Evolutionary conservation across 2,113 vertebrate genomes (phyloP), one percentile per base, ranked within the genome.

Genomic region (Micronycteris hirsuta): DNA sequence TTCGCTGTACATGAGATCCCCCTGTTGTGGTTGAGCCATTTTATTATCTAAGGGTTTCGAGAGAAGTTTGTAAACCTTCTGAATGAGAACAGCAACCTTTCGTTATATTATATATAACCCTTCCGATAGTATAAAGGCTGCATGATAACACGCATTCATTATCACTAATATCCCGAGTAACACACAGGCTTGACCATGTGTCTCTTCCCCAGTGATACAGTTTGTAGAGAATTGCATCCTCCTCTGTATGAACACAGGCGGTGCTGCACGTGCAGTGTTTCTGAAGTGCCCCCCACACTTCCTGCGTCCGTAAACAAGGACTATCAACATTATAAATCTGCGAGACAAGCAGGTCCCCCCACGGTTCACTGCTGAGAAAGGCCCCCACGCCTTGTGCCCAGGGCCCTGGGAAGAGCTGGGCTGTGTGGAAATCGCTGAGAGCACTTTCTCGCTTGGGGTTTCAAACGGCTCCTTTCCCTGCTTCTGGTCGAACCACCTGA

Each of bases 401-500:
- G 13, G 28, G 41, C 10, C 49, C 58, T 28, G 8, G 2, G 61
- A 83, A 47, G 4, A 63, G n/a, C 58, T 45, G 47, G 61, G 54
- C 26, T 7, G 3, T 10, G 31, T 1, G 3, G 45, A 85, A 33
- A 45, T 28, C 28, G 14, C 47, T 56, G 47, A 89, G 71, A 41
- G 19, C 38, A 52, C 49, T 89, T 86, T 36, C 85, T 86, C 82
- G n/a, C 19, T 77, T 65, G 17, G 67, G 52, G 28, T 74, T 65
- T 63, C 54, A 65, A 80, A 77, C 13, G 49, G 61, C 33, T 70
- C 28, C 61, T 15, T 61, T 71, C 86, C 89, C 78, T 54, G n/a
- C 49, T 68, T 86, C 91, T 86, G 81, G 82, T 94, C 56, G 92
- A 92, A 87, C 38, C 26, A 80, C 93, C 43, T 38, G 63, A 89